These are phyloP conservation scores for Dicerorhinus sumatrensis DNA, from an alignment of 2,113 vertebrate genomes.

Conservation along the genomic window DNA sequence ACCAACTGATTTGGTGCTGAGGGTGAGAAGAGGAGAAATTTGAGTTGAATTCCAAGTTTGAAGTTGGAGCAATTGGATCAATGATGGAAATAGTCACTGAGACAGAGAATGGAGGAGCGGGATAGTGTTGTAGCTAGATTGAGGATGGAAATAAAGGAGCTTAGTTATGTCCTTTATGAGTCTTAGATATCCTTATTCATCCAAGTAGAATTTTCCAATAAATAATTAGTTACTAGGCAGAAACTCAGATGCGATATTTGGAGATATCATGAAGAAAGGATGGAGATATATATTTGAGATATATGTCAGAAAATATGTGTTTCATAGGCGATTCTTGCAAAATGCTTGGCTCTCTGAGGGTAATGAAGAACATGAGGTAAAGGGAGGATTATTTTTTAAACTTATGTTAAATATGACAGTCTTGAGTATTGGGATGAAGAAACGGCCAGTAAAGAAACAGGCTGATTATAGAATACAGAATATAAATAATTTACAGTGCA, in stretches of 20 bases:
- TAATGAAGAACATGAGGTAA: neutral
- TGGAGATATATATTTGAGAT: neutral
- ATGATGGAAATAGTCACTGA: neutral
- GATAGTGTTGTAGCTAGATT: neutral
- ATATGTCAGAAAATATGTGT: neutral
- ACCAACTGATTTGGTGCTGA: neutral
- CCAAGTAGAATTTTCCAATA: neutral
- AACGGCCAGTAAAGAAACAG: neutral
- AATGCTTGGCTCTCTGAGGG: neutral
- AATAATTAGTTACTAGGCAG: neutral
- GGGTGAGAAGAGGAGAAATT: neutral
- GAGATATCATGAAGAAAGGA: neutral
- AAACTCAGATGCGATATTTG: neutral
- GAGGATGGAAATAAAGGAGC: neutral
- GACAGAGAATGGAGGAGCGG: neutral
- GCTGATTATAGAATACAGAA: neutral
- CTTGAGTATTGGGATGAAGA: neutral
- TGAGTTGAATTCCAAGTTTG: neutral
- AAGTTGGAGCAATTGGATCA: neutral
- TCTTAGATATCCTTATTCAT: neutral
- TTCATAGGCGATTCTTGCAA: neutral
- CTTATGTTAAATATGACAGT: neutral
- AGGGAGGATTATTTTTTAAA: neutral
- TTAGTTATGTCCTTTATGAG: neutral
- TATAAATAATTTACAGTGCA: neutral